phyloP scores from a whole-genome alignment of 2,888 invertebrate genomes.

The Carcina quercana region DNA sequence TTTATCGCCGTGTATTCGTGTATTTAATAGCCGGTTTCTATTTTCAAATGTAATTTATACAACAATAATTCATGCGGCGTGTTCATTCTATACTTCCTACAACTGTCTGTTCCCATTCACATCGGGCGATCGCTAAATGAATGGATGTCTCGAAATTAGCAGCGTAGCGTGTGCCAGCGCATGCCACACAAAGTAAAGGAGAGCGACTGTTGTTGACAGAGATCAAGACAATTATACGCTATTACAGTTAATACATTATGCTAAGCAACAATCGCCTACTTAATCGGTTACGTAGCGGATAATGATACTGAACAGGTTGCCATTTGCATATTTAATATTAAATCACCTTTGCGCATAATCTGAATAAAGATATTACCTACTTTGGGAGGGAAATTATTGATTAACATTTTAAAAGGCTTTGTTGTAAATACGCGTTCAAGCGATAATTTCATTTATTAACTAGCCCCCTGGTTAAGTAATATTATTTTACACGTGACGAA shows the following conservation, averaged over 20 bases:
- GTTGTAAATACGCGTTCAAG: no score
- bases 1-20: conserved; percentile 30
- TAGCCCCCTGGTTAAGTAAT: no score
- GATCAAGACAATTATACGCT: conserved; percentile 54
- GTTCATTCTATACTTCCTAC: conserved; percentile 36
- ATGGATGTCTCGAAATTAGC: conserved; percentile 66
- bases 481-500: no score
- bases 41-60: conserved; percentile 47
- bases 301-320: conserved; percentile 35
- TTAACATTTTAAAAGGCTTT: no score
- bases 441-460: no score
- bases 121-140: conserved; percentile 56
- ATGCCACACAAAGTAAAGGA: conserved; percentile 51
- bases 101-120: conserved; percentile 60
- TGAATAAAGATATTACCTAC: no score
- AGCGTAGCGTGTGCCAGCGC: conserved; percentile 60
- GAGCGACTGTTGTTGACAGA: conserved; percentile 50
- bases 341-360: no score
- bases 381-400: no score
- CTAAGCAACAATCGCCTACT: conserved; percentile 46
- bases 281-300: conserved; percentile 48
- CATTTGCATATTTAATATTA: conserved; percentile 11
- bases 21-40: conserved; percentile 42
- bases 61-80: conserved; percentile 41
- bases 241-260: conserved; percentile 54